Evolutionary conservation across 2,113 vertebrate species (phyloP).

Genomic region (Ifrita kowaldi): DNA sequence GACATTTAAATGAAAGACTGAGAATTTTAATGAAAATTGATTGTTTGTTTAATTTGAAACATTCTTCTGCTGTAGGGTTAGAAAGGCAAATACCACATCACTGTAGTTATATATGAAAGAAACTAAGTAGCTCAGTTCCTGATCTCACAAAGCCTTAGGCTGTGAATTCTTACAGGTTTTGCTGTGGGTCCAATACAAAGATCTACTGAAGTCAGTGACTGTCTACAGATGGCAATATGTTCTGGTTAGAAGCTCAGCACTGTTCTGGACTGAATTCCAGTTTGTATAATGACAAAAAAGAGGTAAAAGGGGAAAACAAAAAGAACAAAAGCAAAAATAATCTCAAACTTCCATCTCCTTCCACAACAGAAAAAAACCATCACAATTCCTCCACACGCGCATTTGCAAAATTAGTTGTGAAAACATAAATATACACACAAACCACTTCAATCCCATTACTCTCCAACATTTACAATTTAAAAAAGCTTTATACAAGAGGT

Average conservation of each 20-base stretch:
- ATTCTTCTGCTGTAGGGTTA: background rate
- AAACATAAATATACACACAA: background rate
- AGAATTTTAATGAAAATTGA: background rate
- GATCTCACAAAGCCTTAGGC: background rate
- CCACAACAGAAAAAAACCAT: background rate
- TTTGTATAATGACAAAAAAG: background rate
- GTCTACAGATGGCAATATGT: background rate
- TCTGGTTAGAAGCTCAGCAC: background rate
- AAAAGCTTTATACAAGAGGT: background rate
- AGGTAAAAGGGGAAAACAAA: background rate
- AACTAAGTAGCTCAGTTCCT: background rate
- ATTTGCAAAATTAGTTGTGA: background rate
- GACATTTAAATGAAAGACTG: background rate
- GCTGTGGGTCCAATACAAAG: background rate
- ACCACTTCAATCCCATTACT: background rate
- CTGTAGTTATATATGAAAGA: background rate
- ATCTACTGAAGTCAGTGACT: background rate
- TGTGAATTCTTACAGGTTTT: background rate
- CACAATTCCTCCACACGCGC: background rate
- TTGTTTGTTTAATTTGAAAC: slow-evolving; percentile 16
- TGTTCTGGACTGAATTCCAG: background rate
- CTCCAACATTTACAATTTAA: background rate
- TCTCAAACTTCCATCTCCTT: background rate
- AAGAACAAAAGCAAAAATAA: background rate
- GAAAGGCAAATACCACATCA: background rate